Conservation (phyloP, 2,888 invertebrate genomes). For the Hemistola chrysoprasaria region DNA sequence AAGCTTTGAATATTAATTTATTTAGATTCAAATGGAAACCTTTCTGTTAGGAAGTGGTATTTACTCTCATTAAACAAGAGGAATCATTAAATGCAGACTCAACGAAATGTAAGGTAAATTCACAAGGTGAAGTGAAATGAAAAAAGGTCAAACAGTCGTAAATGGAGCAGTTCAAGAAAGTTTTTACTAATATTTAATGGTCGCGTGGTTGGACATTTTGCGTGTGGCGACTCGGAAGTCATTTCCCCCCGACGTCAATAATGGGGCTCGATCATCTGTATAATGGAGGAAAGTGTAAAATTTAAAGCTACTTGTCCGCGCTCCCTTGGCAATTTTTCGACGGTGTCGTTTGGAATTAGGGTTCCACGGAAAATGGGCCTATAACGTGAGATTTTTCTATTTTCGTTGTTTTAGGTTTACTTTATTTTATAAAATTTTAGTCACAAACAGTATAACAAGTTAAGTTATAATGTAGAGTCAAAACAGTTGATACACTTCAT, state of each 20-base stretch:
- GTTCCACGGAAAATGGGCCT: slow-evolving; percentile 12
- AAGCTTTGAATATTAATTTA: slow-evolving; percentile 25
- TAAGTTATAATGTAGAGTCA: no score
- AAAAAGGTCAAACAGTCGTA: slow-evolving; percentile 19
- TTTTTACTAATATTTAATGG: slow-evolving; percentile 30
- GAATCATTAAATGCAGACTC: slow-evolving; percentile 11
- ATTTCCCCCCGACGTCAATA: slow-evolving; percentile 55
- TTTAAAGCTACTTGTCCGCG: slow-evolving; percentile 41
- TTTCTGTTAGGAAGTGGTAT: slow-evolving; percentile 2
- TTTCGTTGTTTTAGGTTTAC: slow-evolving; percentile 2
- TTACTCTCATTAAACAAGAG: slow-evolving; percentile 1
- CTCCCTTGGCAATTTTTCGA: slow-evolving; percentile 27
- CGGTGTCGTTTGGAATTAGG: slow-evolving; percentile 18
- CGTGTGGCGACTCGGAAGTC: slow-evolving; percentile 57
- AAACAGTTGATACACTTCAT: slow-evolving; percentile 28
- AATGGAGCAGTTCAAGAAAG: slow-evolving; percentile 18
- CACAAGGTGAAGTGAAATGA: slow-evolving; percentile 1
- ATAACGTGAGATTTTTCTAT: slow-evolving; percentile 11
- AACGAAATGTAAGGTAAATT: slow-evolving; percentile 9
- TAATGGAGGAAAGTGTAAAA: slow-evolving; percentile 48
- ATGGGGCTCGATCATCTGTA: slow-evolving; percentile 44
- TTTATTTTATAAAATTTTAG: slow-evolving; percentile 6
- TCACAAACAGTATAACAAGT: slow-evolving; percentile 1
- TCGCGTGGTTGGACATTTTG: slow-evolving; percentile 37
- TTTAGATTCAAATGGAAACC: slow-evolving; percentile 13